Evolutionary conservation across 2,113 vertebrate species (phyloP).

Genomic region (Turnix velox): DNA sequence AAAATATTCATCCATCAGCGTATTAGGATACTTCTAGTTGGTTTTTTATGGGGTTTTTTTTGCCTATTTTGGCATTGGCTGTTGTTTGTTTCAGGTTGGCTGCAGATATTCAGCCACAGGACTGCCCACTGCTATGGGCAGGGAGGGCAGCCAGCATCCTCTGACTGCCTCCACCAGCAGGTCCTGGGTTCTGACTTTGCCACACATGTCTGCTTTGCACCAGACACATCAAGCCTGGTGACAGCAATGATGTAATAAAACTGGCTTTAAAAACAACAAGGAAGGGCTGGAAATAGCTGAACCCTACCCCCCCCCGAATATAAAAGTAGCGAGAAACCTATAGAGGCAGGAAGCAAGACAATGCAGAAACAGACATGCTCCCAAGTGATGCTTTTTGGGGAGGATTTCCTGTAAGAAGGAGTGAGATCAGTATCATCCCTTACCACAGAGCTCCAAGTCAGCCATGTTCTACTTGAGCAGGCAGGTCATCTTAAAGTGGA

Average conservation of each 20-base stretch:
- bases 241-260: background rate
- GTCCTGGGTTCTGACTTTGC: background rate
- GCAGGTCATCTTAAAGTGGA: background rate
- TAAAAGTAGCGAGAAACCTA: background rate
- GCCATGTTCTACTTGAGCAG: rapidly evolving
- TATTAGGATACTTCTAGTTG: slow-evolving; percentile 24
- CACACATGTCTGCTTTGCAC: background rate
- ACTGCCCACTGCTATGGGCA: background rate
- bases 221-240: background rate
- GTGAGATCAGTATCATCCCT: background rate
- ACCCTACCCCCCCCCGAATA: no score
- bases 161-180: background rate
- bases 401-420: background rate
- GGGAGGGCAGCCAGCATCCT: background rate
- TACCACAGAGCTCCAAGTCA: background rate
- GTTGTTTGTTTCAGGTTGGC: background rate
- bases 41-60: background rate
- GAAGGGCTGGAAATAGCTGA: slow-evolving; percentile 21
- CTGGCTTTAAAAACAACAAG: background rate
- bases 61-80: background rate
- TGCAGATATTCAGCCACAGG: background rate
- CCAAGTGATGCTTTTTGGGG: background rate
- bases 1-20: slow-evolving; percentile 72
- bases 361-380: background rate
- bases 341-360: background rate